Evolutionary conservation across 2,113 vertebrate species (phyloP), one percentile per base, ranked within the genome.

Genomic region (Mugil cephalus): DNA sequence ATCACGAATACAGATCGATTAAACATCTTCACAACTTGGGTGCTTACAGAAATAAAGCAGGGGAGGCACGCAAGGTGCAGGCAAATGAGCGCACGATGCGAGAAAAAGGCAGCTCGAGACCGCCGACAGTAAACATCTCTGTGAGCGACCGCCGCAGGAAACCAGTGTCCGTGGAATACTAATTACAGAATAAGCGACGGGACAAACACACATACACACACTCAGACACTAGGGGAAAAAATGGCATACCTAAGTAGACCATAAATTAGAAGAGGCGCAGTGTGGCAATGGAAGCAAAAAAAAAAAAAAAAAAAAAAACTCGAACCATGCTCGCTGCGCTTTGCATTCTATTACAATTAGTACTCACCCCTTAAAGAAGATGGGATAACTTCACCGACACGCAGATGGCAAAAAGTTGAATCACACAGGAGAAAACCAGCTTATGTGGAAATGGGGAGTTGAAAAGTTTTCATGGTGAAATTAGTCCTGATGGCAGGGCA

Each of bases 81-180:
- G 12, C 2, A 43, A 55, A 62, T 13, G 14, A 13, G 40, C 42
- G 11, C 69, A 60, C 62, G 67, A 69, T 48, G 59, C 15, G 62
- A 30, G 24, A 61, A 64, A 11, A 13, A 39, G 30, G 61, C 52
- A 36, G 46, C 65, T 58, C 42, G 19, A 42, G 55, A 70, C 50
- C 59, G 61, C 42, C 63, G 84, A 73, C 86, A 90, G 87, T 88
- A 87, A 88, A 34, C 59, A 85, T 63, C 71, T 62, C 68, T 79
- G 77, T 85, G 72, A 65, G 69, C 89, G 83, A 80, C 77, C 90
- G 87, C 93, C 81, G 94, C 93, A 91, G 90, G 82, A 87, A 79
- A 66, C 73, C 64, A 10, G 74, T 79, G 83, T 89, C 88, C 79
- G 19, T 40, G 73, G 95, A 93, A 95, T 94, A 92, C 94, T 93